Evolutionary conservation across 2,888 invertebrate genomes (phyloP).

Genomic region (Pandemis heparana): DNA sequence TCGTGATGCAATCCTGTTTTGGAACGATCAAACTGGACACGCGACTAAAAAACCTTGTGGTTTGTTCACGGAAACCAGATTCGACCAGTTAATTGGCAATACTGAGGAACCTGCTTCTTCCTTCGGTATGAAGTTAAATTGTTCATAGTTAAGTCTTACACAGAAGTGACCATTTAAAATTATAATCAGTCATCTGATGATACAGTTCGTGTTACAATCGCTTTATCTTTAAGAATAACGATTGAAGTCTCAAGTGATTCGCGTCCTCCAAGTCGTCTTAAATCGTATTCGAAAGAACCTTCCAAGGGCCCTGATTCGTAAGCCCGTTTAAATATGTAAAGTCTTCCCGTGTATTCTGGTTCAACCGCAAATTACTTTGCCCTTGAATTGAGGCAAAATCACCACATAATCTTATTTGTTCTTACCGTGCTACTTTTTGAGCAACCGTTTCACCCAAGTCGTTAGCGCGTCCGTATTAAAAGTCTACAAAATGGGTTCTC

Average conservation of each 20-base stretch:
- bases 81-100: conserved; percentile 19
- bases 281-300: neutral
- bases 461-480: conserved; percentile 23
- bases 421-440: conserved; percentile 23
- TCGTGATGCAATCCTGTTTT: conserved; percentile 39
- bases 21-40: conserved; percentile 11
- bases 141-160: neutral
- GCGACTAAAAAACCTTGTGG: conserved; percentile 32
- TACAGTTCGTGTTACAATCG: no score
- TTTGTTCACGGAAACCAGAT: conserved; percentile 28
- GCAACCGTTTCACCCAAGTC: conserved; percentile 26
- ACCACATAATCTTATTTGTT: conserved; percentile 4
- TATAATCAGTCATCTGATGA: no score
- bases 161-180: no score
- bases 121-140: neutral
- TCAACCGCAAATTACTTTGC: conserved; percentile 5
- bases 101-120: neutral
- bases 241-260: neutral
- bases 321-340: neutral
- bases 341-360: neutral
- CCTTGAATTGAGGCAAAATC: conserved; percentile 2
- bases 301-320: neutral
- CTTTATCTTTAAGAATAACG: neutral
- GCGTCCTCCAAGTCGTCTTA: neutral
- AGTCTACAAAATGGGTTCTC: conserved; percentile 24